Conservation (phyloP, 2,797 vertebrate genomes). For the Alca torda region DNA sequence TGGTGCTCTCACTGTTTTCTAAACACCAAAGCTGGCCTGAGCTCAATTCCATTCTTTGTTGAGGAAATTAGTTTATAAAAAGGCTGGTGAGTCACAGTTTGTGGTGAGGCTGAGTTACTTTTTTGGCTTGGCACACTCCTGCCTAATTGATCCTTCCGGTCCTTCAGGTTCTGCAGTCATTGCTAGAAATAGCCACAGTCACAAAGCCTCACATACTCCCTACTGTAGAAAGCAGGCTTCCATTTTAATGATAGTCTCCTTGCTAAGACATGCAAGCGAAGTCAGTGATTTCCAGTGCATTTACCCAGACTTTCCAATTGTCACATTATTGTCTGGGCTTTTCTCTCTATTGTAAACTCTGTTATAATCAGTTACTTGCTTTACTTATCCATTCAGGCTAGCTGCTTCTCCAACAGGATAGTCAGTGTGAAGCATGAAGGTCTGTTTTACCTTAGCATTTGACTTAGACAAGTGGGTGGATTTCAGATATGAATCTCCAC, state of each 20-base stretch:
- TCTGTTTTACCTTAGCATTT: background rate
- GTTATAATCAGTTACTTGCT: background rate
- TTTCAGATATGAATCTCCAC: background rate
- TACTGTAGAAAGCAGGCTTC: background rate
- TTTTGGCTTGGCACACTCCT: background rate
- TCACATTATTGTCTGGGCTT: accelerated
- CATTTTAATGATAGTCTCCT: background rate
- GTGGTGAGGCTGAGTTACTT: background rate
- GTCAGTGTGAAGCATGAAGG: background rate
- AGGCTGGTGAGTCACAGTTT: background rate
- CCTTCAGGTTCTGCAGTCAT: background rate
- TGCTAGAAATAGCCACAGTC: background rate
- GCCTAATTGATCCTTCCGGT: background rate
- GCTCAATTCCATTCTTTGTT: background rate
- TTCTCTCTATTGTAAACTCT: background rate
- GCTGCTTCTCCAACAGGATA: background rate
- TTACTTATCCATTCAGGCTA: background rate
- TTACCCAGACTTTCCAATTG: background rate
- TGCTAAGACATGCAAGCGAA: background rate
- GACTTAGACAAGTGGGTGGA: background rate
- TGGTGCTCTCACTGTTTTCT: background rate
- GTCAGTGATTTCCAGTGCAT: background rate
- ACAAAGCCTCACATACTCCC: background rate
- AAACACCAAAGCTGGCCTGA: background rate
- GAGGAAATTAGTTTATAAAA: constrained; percentile 39